Conservation (phyloP, 2,113 vertebrate genomes). For the Heterochromis multidens region DNA sequence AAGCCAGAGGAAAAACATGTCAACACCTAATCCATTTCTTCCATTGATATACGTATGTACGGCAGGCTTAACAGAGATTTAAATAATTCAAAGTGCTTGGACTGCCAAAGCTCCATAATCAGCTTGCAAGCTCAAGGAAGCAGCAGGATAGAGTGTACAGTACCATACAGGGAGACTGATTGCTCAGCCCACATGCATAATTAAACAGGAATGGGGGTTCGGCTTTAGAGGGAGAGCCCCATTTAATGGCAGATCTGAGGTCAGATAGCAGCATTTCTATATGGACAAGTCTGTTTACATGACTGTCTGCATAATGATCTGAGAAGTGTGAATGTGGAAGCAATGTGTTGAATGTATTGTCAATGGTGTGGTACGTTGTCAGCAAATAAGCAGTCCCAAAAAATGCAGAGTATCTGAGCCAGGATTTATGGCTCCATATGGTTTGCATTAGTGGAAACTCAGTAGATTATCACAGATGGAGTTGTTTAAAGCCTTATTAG, state of each 20-base stretch:
- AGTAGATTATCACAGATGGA: slow-evolving; percentile 50
- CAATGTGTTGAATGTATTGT: background rate
- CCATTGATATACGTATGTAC: slow-evolving; percentile 76
- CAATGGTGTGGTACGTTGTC: background rate
- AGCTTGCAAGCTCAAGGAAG: slow-evolving; percentile 75
- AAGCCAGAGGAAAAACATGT: slow-evolving; percentile 63
- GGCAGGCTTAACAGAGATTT: slow-evolving; percentile 82
- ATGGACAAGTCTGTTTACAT: slow-evolving; percentile 26
- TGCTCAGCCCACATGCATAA: slow-evolving; percentile 78
- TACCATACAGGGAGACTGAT: slow-evolving; percentile 47
- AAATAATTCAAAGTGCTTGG: slow-evolving; percentile 86
- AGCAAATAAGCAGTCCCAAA: slow-evolving; percentile 11
- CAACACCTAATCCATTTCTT: slow-evolving; percentile 76
- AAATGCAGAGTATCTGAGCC: background rate
- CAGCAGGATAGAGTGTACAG: slow-evolving; percentile 67
- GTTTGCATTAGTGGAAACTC: slow-evolving; percentile 48
- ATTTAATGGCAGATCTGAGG: slow-evolving; percentile 66
- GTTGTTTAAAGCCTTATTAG: slow-evolving; percentile 60
- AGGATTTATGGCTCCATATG: slow-evolving; percentile 59
- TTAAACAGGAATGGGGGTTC: slow-evolving; percentile 67
- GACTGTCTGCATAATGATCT: slow-evolving; percentile 25
- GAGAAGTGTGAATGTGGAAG: slow-evolving; percentile 10
- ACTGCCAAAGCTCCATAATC: slow-evolving; percentile 81
- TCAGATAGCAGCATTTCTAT: slow-evolving; percentile 27
- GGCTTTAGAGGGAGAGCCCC: slow-evolving; percentile 40